A percentile compares a stretch with the other conserved stretches of the same genome.
These are phyloP conservation scores for Polietes domitor DNA, from an alignment of 2,888 invertebrate genomes.

Conservation along the genomic window DNA sequence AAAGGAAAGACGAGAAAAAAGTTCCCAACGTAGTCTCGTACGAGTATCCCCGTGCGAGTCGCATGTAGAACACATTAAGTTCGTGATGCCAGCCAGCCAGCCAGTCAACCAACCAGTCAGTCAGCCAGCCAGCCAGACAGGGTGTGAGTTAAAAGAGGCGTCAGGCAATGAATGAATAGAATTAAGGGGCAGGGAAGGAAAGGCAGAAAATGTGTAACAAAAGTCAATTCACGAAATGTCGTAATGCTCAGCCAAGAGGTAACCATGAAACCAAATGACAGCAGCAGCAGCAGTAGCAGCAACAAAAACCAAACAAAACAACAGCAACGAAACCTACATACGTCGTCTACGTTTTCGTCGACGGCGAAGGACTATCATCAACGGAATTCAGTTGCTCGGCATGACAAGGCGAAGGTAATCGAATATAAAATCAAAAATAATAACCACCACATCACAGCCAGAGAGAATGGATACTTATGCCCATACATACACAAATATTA, in stretches of 20 bases:
- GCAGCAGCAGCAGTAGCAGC: too few species aligned
- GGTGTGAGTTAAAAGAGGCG: neutral
- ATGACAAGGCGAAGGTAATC: slow-evolving; percentile 44
- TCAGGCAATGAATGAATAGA: neutral
- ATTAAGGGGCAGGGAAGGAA: neutral
- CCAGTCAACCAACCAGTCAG: too few species aligned
- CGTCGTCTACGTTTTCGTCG: neutral
- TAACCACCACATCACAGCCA: slow-evolving; percentile 8
- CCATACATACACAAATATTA: too few species aligned
- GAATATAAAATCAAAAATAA: slow-evolving; percentile 57
- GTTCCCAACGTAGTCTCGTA: neutral
- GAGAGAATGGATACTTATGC: neutral
- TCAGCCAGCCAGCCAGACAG: neutral
- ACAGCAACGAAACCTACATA: too few species aligned
- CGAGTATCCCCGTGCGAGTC: neutral
- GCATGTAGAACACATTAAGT: slow-evolving; percentile 1
- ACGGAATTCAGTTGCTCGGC: neutral
- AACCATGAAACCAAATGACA: neutral
- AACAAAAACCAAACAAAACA: too few species aligned
- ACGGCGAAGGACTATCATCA: neutral
- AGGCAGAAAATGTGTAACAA: neutral
- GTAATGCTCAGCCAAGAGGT: slow-evolving; percentile 6
- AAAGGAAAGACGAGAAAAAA: neutral
- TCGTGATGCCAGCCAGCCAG: neutral
- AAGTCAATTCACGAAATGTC: neutral